A percentile compares a stretch with the other conserved stretches of the same genome.
phyloP scores from a whole-genome alignment of 1,140 invertebrate genomes.

The Micrasema minimum region DNA sequence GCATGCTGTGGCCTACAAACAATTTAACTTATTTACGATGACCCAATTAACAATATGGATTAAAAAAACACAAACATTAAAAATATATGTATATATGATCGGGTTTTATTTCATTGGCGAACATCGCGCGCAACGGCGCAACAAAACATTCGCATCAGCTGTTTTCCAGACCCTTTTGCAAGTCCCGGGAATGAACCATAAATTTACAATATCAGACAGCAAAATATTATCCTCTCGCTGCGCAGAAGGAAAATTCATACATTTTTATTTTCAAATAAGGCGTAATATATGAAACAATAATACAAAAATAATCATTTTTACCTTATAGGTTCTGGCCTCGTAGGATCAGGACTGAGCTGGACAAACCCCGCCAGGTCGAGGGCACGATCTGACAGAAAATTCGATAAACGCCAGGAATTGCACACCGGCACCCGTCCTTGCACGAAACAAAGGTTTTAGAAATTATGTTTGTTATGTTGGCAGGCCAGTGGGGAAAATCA shows the following conservation, averaged over 20 bases:
- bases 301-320: conserved; percentile 56
- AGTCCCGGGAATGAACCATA: neutral
- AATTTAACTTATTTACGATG: neutral
- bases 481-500: conserved; percentile 31
- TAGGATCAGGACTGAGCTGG: conserved; percentile 58
- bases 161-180: conserved; percentile 31
- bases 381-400: conserved; percentile 43
- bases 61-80: neutral
- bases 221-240: neutral
- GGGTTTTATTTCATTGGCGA: conserved; percentile 6
- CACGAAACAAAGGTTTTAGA: conserved; percentile 31
- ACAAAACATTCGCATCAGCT: conserved; percentile 45
- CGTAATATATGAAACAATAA: conserved; percentile 21
- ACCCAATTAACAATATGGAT: neutral
- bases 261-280: conserved; percentile 2
- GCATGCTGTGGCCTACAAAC: conserved; percentile 75
- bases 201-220: neutral
- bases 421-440: conserved; percentile 35
- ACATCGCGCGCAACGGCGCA: conserved; percentile 32
- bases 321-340: conserved; percentile 78
- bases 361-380: conserved; percentile 31
- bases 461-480: conserved; percentile 38
- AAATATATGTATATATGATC: conserved; percentile 26
- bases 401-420: conserved; percentile 39
- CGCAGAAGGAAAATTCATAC: neutral